Evolutionary conservation across 1,140 invertebrate genomes (phyloP), one percentile per base, ranked within the genome.

Genomic region (Pteromalus puparum): DNA sequence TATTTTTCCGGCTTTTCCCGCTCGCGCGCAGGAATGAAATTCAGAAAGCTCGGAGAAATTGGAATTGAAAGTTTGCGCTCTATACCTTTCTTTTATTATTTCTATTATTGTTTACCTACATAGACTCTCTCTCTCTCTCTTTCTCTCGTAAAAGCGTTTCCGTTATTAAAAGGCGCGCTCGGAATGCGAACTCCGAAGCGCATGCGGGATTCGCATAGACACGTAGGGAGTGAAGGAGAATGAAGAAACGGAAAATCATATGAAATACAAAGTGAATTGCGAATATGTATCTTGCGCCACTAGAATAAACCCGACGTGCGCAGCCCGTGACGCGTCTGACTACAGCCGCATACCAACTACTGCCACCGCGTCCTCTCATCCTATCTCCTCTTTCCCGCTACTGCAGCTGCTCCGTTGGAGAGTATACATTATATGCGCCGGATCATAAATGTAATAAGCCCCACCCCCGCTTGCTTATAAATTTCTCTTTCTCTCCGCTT

Each of bases 41-140:
- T 82, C 80, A 82, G 42, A 81, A 72, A 81, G 78, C 30, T 68
- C 15, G 21, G 67, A 7, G 53, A 61, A 81, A 81, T 81, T 81
- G 67, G 18, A 61, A 73, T 61, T 15, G 68, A 13, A 80, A 68
- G 15, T 79, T 72, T 72, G 26, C 28, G 21, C 65, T 18, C 67
- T 6, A 9, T 18, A 2, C 68, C n/a, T 61, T 61, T 18, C n/a
- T 61, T n/a, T 61, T 21, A n/a, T n/a, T 61, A n/a, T 61, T 61
- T 5, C 4, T n/a, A n/a, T n/a, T 61, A 61, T 61, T 61, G 7
- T 72, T 72, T 34, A 72, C 26, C 5, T n/a, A n/a, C 21, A 72
- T 28, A 72, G 26, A 4, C 7, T 30, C 12, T 70, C 28, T 70
- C 68, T 70, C n/a, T 70, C 28, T 70, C 28, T 70, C 28, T 70